These are phyloP conservation scores for Gymnoscopelus braueri DNA, from an alignment of 2,797 vertebrate species.

Conservation along the genomic window DNA sequence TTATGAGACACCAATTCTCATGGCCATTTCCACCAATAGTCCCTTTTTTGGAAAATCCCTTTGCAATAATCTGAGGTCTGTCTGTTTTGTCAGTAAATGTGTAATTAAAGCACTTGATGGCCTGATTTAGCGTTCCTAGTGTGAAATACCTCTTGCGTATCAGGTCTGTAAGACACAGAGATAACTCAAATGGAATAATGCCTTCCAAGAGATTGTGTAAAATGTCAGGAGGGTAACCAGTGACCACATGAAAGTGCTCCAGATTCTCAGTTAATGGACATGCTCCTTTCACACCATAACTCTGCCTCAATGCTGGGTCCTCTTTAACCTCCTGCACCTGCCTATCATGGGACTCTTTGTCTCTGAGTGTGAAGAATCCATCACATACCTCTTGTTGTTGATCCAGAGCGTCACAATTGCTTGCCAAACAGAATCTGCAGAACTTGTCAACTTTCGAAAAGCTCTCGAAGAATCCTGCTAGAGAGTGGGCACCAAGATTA, in stretches of 20 bases:
- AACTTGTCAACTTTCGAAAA: slow-evolving; percentile 30
- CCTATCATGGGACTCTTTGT: slow-evolving; percentile 35
- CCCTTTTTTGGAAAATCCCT: slow-evolving; percentile 35
- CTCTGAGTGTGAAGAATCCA: slow-evolving; percentile 32
- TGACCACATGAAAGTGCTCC: slow-evolving; percentile 44
- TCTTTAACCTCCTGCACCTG: slow-evolving; percentile 38
- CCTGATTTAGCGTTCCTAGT: slow-evolving; percentile 13
- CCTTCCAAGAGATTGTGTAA: slow-evolving; percentile 48
- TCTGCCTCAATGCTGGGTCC: slow-evolving; percentile 3
- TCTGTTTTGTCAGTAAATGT: slow-evolving; percentile 50
- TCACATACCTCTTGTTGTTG: slow-evolving; percentile 39
- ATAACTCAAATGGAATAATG: slow-evolving; percentile 41
- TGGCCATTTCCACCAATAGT: slow-evolving; percentile 40
- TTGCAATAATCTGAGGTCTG: slow-evolving; percentile 15
- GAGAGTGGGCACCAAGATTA: slow-evolving; percentile 43
- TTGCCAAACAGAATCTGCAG: slow-evolving; percentile 42
- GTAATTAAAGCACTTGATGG: slow-evolving; percentile 35
- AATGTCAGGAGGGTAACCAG: slow-evolving; percentile 43
- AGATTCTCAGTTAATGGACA: slow-evolving; percentile 40
- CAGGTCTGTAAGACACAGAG: slow-evolving; percentile 31
- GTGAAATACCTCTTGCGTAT: slow-evolving; percentile 14
- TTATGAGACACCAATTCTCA: slow-evolving; percentile 30
- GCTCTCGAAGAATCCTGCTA: slow-evolving; percentile 48
- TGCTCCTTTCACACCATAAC: slow-evolving; percentile 33
- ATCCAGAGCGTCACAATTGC: background rate